Percentiles rank a stretch among this genome's conserved stretches.
Conservation (phyloP, 2,888 invertebrate species). For the Sinopyrophorus schimmeli region DNA sequence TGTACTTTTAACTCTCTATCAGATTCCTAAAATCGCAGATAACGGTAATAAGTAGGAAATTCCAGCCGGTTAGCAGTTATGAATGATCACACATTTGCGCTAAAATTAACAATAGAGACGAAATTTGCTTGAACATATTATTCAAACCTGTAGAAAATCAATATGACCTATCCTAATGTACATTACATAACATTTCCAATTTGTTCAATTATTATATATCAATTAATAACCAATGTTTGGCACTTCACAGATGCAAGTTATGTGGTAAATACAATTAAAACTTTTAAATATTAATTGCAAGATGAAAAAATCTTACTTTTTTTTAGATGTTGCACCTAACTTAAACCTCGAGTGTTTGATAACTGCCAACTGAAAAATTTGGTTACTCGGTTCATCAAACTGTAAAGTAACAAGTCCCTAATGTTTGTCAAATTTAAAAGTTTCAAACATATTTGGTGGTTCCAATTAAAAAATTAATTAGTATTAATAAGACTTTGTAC, state of each 20-base stretch:
- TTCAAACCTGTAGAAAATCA: conserved; percentile 20
- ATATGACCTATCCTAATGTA: conserved; percentile 25
- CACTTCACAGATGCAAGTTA: neutral
- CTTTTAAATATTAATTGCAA: no score
- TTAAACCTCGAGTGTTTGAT: conserved; percentile 9
- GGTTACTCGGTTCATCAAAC: no score
- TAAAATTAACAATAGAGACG: conserved; percentile 18
- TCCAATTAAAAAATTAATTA: no score
- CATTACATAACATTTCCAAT: conserved; percentile 25
- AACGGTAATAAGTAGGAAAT: no score
- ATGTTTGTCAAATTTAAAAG: no score
- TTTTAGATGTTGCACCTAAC: conserved; percentile 5
- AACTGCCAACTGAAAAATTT: neutral
- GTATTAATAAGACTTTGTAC: no score
- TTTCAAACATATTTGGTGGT: no score
- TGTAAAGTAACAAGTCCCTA: no score
- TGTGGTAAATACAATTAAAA: neutral
- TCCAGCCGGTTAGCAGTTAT: no score
- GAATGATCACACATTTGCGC: no score
- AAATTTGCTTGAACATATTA: conserved; percentile 12
- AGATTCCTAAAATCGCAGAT: conserved; percentile 4
- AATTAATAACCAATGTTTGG: neutral
- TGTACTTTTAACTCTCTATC: conserved; percentile 1
- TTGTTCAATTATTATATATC: neutral
- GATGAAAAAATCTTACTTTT: conserved; percentile 6